These are phyloP conservation scores for Aspidoscelis tigris DNA, from an alignment of 2,113 vertebrate species.

Conservation along the genomic window DNA sequence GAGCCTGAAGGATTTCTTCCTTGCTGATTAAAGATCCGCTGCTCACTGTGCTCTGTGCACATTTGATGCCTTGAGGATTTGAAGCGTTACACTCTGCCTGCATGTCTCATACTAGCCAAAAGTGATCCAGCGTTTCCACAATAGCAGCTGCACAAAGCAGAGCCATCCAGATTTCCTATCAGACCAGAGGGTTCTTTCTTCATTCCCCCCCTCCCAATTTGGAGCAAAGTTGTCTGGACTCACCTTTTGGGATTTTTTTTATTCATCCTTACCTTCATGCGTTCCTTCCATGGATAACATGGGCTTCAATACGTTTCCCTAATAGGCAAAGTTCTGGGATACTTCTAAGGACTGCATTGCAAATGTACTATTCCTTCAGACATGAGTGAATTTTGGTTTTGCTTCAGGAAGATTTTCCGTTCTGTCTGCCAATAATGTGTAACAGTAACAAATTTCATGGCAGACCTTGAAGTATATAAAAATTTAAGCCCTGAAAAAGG, in stretches of 20 bases:
- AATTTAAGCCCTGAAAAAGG: slow-evolving; percentile 91
- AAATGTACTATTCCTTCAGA: slow-evolving; percentile 52
- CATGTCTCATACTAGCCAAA: slow-evolving; percentile 57
- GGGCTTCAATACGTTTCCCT: neutral
- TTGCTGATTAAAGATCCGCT: slow-evolving; percentile 26
- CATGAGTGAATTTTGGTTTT: slow-evolving; percentile 55
- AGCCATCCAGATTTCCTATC: slow-evolving; percentile 59
- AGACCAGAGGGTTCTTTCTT: slow-evolving; percentile 40
- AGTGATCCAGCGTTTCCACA: slow-evolving; percentile 68
- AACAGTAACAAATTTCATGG: slow-evolving; percentile 82
- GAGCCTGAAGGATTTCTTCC: slow-evolving; percentile 47
- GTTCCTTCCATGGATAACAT: slow-evolving; percentile 27
- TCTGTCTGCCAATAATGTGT: slow-evolving; percentile 72
- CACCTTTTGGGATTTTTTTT: slow-evolving; percentile 45
- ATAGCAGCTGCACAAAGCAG: slow-evolving; percentile 68
- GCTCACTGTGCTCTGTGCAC: slow-evolving; percentile 49
- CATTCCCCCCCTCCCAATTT: neutral
- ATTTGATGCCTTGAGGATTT: slow-evolving; percentile 55
- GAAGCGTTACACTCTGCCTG: slow-evolving; percentile 46
- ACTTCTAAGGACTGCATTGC: slow-evolving; percentile 55
- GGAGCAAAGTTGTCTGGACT: slow-evolving; percentile 58
- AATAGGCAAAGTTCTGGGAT: slow-evolving; percentile 37
- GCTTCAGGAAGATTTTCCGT: slow-evolving; percentile 60
- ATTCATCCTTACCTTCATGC: slow-evolving; percentile 18
- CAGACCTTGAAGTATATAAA: slow-evolving; percentile 94